Evolutionary conservation across 1,140 invertebrate species (phyloP), one percentile per base, ranked within the genome.

Genomic region (Matsumurasca onukii): DNA sequence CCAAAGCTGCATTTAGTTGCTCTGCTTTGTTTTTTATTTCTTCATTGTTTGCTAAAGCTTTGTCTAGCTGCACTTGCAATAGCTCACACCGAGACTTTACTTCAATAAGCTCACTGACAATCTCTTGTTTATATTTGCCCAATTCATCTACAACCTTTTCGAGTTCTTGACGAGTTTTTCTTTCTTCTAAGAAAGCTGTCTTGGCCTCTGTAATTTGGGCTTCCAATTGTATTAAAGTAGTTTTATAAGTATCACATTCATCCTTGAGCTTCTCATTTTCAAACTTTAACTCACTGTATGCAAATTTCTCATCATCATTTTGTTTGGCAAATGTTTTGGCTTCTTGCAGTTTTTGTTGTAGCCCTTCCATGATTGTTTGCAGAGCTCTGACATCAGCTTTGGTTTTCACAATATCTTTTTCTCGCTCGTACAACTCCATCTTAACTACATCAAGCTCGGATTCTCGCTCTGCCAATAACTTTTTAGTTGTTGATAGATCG

Each of bases 381-480:
- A 72, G 34, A 52, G 70, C 57, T 52, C 57, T 57, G 0, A 73
- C 68, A 49, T 73, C 72, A 22, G 69, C 64, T 20, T 39, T 69
- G 1, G 62, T 68, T n/a, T 52, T 69, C 13, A 69, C 20, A 74
- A 69, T 72, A 62, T 85, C 83, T 52, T 84, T 84, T 76, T 88
- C 85, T 69, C 85, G 83, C 29, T 82, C 76, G 25, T 82, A 75
- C 48, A 86, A 82, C 70, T 86, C 86, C 68, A 83, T 80, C 76
- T 83, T 84, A 5, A 86, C 79, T 61, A 83, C 76, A 66, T 85
- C 76, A 12, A 87, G 73, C 71, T 88, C 84, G 51, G 84, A 83
- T 1, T 81, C 80, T 68, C 81, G 83, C 34, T 86, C 80, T 57
- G 80, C 83, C 5, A 85, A 73, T 55, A 82, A 25, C 25, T 69